Conservation (phyloP, 2,888 invertebrate species). For the Escarpia spicata region DNA sequence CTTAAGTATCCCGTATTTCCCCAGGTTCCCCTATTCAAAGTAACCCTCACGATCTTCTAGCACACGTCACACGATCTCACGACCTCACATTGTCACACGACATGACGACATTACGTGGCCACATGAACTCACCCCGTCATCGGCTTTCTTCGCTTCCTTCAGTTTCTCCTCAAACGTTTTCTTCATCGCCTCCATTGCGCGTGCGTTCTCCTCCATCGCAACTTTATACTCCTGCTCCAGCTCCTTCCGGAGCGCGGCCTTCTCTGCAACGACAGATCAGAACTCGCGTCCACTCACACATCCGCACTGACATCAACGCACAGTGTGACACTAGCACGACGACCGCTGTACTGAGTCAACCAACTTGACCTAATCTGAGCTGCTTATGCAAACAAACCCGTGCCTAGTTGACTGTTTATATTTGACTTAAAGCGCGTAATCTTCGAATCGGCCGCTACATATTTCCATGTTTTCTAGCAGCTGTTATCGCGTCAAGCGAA, state of each 20-base stretch:
- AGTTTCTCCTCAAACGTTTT: conserved; percentile 65
- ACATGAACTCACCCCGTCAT: conserved; percentile 31
- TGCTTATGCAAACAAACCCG: background rate
- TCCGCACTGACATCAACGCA: background rate
- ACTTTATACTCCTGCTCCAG: conserved; percentile 64
- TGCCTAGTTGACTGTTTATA: background rate
- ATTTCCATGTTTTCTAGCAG: background rate
- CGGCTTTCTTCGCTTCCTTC: conserved; percentile 55
- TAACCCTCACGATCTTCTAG: background rate
- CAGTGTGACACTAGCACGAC: background rate
- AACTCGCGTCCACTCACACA: background rate
- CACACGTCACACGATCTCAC: conserved; percentile 24
- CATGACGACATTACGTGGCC: background rate
- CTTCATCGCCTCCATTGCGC: conserved; percentile 69
- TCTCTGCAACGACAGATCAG: conserved; percentile 44
- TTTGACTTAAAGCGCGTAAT: background rate
- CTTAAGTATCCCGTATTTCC: no score
- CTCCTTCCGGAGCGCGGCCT: conserved; percentile 51
- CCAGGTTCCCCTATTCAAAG: background rate
- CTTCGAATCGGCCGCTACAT: background rate
- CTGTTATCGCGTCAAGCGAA: background rate
- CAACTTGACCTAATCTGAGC: background rate
- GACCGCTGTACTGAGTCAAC: background rate
- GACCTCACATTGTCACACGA: conserved; percentile 24
- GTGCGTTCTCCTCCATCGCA: conserved; percentile 67